phyloP scores from a whole-genome alignment of 1,140 invertebrate genomes.

The Drosophila tani region DNA sequence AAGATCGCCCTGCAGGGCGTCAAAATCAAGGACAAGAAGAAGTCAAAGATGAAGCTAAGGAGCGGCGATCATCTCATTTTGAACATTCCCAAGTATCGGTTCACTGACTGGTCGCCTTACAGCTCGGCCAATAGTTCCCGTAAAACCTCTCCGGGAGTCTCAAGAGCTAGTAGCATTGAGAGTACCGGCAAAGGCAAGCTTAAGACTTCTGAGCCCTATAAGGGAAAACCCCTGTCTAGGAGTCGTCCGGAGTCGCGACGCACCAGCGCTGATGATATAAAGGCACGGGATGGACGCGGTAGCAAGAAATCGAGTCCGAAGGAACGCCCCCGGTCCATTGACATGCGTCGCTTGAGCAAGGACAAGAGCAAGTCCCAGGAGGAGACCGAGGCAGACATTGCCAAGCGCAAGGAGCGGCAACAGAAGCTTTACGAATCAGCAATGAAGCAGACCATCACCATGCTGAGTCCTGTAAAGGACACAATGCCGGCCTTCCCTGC shows the following conservation, averaged over 20 bases:
- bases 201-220: slow-evolving; percentile 75
- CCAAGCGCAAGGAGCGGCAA: slow-evolving; percentile 89
- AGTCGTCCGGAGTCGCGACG: slow-evolving; percentile 85
- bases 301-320: slow-evolving; percentile 86
- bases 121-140: slow-evolving; percentile 84
- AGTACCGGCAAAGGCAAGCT: slow-evolving; percentile 78
- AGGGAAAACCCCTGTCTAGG: slow-evolving; percentile 85
- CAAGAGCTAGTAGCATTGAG: slow-evolving; percentile 82
- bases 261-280: slow-evolving; percentile 87
- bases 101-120: slow-evolving; percentile 83
- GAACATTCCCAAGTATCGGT: slow-evolving; percentile 84
- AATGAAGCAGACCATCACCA: slow-evolving; percentile 89
- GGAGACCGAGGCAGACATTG: slow-evolving; percentile 89
- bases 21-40: slow-evolving; percentile 84
- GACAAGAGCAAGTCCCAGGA: slow-evolving; percentile 89
- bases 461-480: slow-evolving; percentile 89
- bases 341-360: slow-evolving; percentile 88
- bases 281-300: slow-evolving; percentile 84
- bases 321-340: slow-evolving; percentile 88
- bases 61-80: slow-evolving; percentile 84
- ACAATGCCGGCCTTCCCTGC: slow-evolving; percentile 88
- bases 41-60: slow-evolving; percentile 79
- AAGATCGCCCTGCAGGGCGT: slow-evolving; percentile 84
- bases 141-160: slow-evolving; percentile 83
- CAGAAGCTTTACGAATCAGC: slow-evolving; percentile 90